A percentile compares a stretch with the other conserved stretches of the same genome.
Evolutionary conservation across 1,140 invertebrate genomes (phyloP).

Genomic region (Lepidurus apus): DNA sequence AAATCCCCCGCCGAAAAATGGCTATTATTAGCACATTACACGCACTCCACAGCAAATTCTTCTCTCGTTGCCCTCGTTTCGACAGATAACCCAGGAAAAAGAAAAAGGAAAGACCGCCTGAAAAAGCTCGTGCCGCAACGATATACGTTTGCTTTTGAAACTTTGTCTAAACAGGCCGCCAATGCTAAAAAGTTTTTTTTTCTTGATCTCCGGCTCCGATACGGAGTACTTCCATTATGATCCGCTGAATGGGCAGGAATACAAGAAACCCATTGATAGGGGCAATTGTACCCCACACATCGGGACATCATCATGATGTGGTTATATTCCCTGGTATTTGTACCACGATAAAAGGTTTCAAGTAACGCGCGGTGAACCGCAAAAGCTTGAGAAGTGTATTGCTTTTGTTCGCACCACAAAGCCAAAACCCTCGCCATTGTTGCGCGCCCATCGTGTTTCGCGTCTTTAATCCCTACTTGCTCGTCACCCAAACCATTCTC

Average conservation of each 20-base stretch:
- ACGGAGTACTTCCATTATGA: neutral
- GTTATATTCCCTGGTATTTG: neutral
- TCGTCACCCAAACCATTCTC: neutral
- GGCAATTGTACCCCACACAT: neutral
- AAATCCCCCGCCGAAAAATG: neutral
- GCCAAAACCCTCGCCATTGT: neutral
- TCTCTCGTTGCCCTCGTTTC: neutral
- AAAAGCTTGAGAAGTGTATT: neutral
- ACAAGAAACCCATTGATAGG: neutral
- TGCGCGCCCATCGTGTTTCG: conserved; percentile 9
- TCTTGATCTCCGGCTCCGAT: conserved; percentile 14
- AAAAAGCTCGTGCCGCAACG: neutral
- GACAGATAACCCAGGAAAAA: neutral
- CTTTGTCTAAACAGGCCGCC: neutral
- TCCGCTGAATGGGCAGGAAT: neutral
- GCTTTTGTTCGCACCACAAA: conserved; percentile 1
- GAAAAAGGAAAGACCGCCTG: neutral
- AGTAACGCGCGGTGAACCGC: conserved; percentile 11
- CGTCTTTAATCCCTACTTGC: conserved; percentile 13
- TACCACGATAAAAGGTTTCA: neutral
- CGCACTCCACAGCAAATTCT: neutral
- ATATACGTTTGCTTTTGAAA: neutral
- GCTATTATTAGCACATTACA: conserved; percentile 13
- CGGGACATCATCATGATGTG: neutral
- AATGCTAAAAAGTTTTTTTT: neutral